phyloP scores from a whole-genome alignment of 2,888 invertebrate genomes.

The Campoplex capitator region DNA sequence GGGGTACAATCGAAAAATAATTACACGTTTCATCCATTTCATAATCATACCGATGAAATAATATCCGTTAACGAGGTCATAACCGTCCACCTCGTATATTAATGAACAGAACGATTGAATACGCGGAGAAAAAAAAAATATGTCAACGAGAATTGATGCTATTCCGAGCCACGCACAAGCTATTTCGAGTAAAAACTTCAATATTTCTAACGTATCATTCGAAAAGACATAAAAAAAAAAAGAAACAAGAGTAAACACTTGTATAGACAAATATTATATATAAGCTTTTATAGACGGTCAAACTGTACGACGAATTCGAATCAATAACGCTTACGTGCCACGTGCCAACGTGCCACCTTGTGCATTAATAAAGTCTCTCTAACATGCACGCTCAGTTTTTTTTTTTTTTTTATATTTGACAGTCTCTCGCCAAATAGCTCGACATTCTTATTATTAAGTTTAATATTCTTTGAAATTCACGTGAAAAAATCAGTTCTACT shows the following conservation, averaged over 20 bases:
- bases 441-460: neutral
- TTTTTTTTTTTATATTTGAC: slow-evolving; percentile 28
- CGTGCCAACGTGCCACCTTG: slow-evolving; percentile 58
- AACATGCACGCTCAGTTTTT: slow-evolving; percentile 25
- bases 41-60: neutral
- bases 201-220: neutral
- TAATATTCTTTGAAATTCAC: neutral
- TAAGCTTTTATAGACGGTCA: slow-evolving; percentile 15
- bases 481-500: neutral
- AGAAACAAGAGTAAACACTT: neutral
- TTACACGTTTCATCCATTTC: neutral
- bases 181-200: neutral
- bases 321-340: slow-evolving; percentile 71
- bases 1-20: neutral
- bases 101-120: neutral
- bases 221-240: neutral
- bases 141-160: neutral
- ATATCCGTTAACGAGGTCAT: neutral
- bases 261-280: neutral
- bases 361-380: slow-evolving; percentile 71
- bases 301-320: slow-evolving; percentile 42
- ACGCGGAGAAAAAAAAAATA: neutral
- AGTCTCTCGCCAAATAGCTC: neutral
- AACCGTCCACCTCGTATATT: neutral
- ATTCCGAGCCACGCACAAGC: neutral